A percentile compares a stretch with the other conserved stretches of the same genome.
Conservation (phyloP, 2,797 vertebrate species). For the Rhodeus uyekii region DNA sequence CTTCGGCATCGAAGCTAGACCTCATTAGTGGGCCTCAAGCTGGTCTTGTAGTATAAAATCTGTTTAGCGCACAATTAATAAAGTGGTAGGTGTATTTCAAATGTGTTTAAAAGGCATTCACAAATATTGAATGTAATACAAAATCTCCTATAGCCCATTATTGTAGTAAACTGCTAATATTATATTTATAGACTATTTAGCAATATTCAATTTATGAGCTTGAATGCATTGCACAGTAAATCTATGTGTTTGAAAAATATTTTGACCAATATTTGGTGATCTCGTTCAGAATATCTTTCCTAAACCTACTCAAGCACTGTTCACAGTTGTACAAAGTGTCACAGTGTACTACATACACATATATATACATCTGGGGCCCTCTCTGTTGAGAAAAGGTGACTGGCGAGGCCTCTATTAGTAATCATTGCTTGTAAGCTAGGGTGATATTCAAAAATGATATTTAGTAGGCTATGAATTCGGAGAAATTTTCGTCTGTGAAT, state of each 20-base stretch:
- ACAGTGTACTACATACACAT: not conserved
- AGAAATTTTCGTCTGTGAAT: not conserved
- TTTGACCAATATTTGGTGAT: not conserved
- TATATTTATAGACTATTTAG: not conserved
- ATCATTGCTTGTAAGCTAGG: not conserved
- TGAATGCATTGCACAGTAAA: not conserved
- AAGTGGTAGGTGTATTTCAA: not conserved
- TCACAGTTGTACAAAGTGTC: not conserved
- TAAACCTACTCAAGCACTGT: not conserved
- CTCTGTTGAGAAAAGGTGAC: not conserved
- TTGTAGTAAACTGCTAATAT: not conserved
- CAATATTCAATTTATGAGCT: not conserved
- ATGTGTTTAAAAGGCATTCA: not conserved
- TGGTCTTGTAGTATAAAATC: constrained; percentile 64
- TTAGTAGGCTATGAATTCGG: not conserved
- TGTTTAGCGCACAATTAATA: constrained; percentile 56
- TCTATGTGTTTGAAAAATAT: not conserved
- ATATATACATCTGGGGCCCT: not conserved
- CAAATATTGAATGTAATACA: not conserved
- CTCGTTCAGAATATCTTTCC: not conserved
- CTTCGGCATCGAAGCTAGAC: constrained; percentile 53
- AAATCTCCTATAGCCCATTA: not conserved
- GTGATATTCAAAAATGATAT: not conserved
- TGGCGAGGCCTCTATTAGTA: not conserved
- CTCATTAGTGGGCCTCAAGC: constrained; percentile 60